Evolutionary conservation across 2,888 invertebrate species (phyloP).

Genomic region (Mantis religiosa): DNA sequence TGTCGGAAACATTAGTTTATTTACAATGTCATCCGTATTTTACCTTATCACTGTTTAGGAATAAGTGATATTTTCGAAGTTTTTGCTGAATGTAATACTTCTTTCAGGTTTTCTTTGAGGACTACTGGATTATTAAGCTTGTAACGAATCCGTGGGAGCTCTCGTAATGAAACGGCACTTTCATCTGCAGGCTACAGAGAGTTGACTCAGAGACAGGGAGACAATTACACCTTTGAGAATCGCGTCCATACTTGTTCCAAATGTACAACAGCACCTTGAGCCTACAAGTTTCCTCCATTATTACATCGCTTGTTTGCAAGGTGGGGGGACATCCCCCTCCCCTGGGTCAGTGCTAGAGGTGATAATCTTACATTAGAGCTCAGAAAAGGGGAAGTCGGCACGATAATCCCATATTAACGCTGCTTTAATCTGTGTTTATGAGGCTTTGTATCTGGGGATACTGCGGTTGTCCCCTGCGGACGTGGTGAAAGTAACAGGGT

Average conservation of each 20-base stretch:
- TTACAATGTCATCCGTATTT: no score
- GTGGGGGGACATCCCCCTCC: not conserved
- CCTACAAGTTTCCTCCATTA: constrained; percentile 5
- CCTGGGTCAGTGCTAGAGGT: constrained; percentile 17
- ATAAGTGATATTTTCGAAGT: no score
- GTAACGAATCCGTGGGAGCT: no score
- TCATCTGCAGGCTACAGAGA: no score
- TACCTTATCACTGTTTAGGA: no score
- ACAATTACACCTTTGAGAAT: not conserved
- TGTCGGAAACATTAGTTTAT: no score
- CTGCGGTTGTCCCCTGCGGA: not conserved
- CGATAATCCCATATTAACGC: constrained; percentile 25
- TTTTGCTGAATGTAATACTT: no score
- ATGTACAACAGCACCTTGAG: not conserved
- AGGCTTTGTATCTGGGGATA: not conserved
- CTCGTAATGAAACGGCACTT: no score
- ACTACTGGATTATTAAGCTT: no score
- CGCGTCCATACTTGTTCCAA: not conserved
- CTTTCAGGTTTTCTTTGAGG: no score
- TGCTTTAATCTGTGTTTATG: constrained; percentile 25
- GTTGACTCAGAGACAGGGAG: not conserved
- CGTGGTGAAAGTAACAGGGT: not conserved
- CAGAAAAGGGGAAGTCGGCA: not conserved
- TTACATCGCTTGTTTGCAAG: not conserved
- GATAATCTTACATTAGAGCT: constrained; percentile 23